Conservation (phyloP, 1,140 invertebrate genomes). For the Pogonomyrmex barbatus region DNA sequence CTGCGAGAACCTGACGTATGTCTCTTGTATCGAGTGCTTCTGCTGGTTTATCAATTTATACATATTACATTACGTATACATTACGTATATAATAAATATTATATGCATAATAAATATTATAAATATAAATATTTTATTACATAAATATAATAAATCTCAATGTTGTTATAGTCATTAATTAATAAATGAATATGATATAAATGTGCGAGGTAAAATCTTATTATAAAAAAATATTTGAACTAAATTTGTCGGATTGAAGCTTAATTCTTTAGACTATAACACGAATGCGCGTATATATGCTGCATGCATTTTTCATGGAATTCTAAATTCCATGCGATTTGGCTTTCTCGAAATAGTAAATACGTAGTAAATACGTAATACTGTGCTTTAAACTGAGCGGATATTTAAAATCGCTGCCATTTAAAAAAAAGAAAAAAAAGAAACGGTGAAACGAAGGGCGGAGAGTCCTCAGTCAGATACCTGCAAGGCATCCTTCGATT, state of each 20-base stretch:
- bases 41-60: not conserved
- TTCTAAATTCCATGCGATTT: not conserved
- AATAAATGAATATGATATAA: not conserved
- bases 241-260: not conserved
- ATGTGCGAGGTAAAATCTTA: not conserved
- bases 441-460: not conserved
- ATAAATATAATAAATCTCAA: no score
- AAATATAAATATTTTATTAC: no score
- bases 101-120: no score
- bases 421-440: not conserved
- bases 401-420: not conserved
- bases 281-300: not conserved
- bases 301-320: not conserved
- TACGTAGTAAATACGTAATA: not conserved
- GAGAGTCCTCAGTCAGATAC: not conserved
- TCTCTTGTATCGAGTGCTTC: not conserved
- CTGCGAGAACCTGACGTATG: not conserved
- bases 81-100: no score
- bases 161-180: not conserved
- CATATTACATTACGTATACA: no score
- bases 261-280: not conserved
- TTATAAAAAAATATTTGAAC: not conserved
- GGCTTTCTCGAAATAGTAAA: not conserved
- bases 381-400: not conserved
- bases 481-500: conserved; percentile 20